Conservation (phyloP, 2,797 vertebrate genomes). For the Chelidonichthys spinosus region DNA sequence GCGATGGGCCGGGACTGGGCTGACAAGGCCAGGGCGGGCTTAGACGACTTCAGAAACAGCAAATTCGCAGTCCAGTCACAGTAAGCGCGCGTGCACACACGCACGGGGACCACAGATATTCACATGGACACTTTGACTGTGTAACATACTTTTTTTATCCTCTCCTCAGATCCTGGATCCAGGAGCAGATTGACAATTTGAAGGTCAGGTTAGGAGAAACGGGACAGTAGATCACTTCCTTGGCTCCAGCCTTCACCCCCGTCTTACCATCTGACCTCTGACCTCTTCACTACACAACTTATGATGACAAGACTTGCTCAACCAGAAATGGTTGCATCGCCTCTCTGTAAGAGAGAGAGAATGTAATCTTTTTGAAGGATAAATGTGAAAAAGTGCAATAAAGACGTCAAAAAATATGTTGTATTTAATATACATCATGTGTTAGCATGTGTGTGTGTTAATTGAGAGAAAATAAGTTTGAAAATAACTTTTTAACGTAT, state of each 20-base stretch:
- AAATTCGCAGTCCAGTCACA: slow-evolving; percentile 43
- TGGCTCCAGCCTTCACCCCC: not conserved
- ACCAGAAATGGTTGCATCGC: slow-evolving; percentile 1
- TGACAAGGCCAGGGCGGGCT: slow-evolving; percentile 36
- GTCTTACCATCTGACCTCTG: not conserved
- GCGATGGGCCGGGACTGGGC: slow-evolving; percentile 25
- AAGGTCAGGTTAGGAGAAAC: fast-evolving
- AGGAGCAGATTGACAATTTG: fast-evolving
- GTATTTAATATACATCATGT: slow-evolving; percentile 15
- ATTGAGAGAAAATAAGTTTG: slow-evolving; percentile 19
- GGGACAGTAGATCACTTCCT: not conserved
- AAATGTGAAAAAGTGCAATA: slow-evolving; percentile 27
- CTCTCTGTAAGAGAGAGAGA: slow-evolving; percentile 11
- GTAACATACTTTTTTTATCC: slow-evolving; percentile 9
- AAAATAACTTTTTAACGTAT: not conserved
- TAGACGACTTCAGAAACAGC: slow-evolving; percentile 27
- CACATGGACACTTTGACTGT: fast-evolving
- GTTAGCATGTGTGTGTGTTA: slow-evolving; percentile 9
- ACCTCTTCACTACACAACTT: slow-evolving; percentile 17
- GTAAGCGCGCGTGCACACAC: slow-evolving; percentile 53
- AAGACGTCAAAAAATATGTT: slow-evolving; percentile 26
- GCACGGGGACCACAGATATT: not conserved
- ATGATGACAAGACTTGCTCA: slow-evolving; percentile 1
- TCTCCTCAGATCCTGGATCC: slow-evolving; percentile 66
- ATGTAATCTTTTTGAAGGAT: slow-evolving; percentile 25